These are phyloP conservation scores for Butorides virescens DNA, from an alignment of 2,113 vertebrate species.

Conservation along the genomic window DNA sequence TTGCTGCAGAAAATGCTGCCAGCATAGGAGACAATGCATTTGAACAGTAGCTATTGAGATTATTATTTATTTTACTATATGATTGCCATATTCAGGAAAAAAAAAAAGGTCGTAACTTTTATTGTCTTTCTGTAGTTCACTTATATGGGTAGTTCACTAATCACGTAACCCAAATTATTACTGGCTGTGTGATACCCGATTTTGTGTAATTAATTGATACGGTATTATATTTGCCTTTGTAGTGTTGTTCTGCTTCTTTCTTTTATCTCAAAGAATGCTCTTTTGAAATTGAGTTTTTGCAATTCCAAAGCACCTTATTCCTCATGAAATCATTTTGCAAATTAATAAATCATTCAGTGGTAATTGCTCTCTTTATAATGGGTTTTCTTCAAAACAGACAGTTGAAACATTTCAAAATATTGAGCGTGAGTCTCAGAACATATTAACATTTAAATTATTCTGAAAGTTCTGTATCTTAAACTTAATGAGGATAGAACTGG, in stretches of 20 bases:
- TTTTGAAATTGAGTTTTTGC: background rate
- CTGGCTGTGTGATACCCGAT: background rate
- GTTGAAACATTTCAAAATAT: conserved; percentile 46
- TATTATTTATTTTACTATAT: conserved; percentile 15
- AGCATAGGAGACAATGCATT: background rate
- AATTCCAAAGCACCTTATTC: background rate
- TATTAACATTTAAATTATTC: background rate
- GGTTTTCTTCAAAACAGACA: conserved; percentile 7
- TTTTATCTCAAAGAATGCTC: background rate
- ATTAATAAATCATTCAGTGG: conserved; percentile 12
- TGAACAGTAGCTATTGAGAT: background rate
- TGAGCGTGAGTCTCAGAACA: background rate
- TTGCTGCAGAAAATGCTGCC: background rate
- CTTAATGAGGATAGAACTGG: background rate
- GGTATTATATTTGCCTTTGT: conserved; percentile 6
- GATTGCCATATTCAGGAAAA: background rate
- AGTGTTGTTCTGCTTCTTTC: background rate
- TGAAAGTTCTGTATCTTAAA: background rate
- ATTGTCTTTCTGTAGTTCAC: background rate
- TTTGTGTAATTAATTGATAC: background rate
- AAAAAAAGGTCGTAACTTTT: background rate
- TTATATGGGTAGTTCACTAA: conserved; percentile 11
- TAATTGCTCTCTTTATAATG: conserved; percentile 13
- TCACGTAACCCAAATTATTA: background rate
- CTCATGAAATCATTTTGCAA: conserved; percentile 24